Conservation (phyloP, 2,113 vertebrate species). For the Otolemur garnettii region DNA sequence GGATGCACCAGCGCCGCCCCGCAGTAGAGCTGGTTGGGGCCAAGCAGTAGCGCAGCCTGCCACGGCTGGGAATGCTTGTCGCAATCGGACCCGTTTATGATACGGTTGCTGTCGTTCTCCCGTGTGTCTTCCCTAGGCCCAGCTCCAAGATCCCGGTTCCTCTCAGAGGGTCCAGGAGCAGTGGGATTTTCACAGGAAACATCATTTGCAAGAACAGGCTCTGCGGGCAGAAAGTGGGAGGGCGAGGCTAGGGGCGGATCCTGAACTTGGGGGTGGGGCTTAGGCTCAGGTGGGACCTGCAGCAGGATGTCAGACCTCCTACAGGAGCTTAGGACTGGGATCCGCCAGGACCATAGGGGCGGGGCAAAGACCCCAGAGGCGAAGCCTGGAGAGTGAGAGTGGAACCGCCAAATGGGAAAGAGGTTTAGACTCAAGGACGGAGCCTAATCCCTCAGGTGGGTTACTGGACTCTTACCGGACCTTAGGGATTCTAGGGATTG, state of each 20-base stretch:
- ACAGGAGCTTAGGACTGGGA: not conserved
- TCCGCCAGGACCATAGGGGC: not conserved
- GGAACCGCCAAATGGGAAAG: fast-evolving
- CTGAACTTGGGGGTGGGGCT: not conserved
- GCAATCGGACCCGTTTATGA: constrained; percentile 71
- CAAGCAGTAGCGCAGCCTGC: constrained; percentile 70
- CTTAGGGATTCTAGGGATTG: not conserved
- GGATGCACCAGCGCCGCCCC: constrained; percentile 67
- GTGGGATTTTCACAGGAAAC: constrained; percentile 11
- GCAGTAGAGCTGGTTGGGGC: constrained; percentile 62
- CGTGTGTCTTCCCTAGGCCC: not conserved
- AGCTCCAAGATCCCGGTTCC: not conserved
- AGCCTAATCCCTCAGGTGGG: not conserved
- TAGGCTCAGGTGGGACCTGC: not conserved
- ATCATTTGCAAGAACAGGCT: not conserved
- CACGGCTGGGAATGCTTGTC: not conserved
- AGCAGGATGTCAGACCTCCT: no score
- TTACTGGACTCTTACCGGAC: not conserved
- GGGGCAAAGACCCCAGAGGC: not conserved
- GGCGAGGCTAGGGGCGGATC: not conserved
- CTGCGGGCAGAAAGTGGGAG: not conserved
- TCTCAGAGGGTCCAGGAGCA: fast-evolving
- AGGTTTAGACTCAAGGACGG: not conserved
- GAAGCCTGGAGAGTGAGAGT: not conserved
- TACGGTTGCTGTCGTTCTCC: not conserved